Evolutionary conservation across 2,113 vertebrate species (phyloP), one percentile per base, ranked within the genome.

Genomic region (Sprattus sprattus): DNA sequence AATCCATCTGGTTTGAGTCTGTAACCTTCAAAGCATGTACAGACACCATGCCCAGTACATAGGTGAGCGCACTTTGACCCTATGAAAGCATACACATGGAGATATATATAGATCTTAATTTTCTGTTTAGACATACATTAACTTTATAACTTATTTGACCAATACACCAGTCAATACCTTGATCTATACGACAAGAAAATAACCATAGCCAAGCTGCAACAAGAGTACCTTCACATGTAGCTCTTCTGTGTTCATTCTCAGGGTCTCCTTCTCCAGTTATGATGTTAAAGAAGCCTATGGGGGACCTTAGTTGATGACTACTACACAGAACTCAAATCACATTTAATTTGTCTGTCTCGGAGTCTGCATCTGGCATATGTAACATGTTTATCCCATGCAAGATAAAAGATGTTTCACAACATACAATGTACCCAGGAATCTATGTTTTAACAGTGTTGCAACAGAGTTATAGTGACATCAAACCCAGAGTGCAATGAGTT

Each of bases 21-120:
- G 91, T 96, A 97, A 16, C 98, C 98, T 85, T 95, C 93, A 57
- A 95, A 96, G 89, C 98, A 99, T 13, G 93, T 92, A 78, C 98
- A 99, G 13, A 96, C 93, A 0, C 96, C 95, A 0, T 97, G 97
- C 85, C 96, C 96, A 0, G 94, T 93, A 90, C 98, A 99, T 2
- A 90, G 92, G 85, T 99, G 98, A 78, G 93, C 94, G 82, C 98
- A 99, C 28, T 94, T 95, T 6, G 94, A 96, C 0, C 94, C 95
- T 25, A 54, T 78, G 44, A 78, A 84, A 81, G 88, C 8, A 71
- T 22, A 83, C 16, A 64, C 9, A n/a, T 18, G 64, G 13, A 39
- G 32, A 81, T 25, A 85, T 25, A 67, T 32, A 67, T 16, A 39
- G 2, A 44, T 28, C 25, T 78, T 16, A 8, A 75, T 5, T 25